Base-by-base conservation (phyloP, 2,113 vertebrate species). In the Ochotona curzoniae region DNA sequence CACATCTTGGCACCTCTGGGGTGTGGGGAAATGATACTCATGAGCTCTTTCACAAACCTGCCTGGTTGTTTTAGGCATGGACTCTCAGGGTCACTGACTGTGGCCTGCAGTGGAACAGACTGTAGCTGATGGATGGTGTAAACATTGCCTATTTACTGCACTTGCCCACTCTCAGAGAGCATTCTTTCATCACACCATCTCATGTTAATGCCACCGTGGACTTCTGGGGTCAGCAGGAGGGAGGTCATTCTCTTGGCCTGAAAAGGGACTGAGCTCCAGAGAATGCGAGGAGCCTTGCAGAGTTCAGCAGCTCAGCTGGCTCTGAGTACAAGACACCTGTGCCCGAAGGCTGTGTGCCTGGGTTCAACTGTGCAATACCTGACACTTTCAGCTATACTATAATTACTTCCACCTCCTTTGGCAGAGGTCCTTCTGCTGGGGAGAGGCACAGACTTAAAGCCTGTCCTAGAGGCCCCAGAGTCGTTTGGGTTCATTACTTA, bases 341-440 rank as follows among this genome's bases (percentile, higher is more conserved):
- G 66, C 18, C 3, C 18, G 23, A 5, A 49, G 60, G 61, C 12
- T 75, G 15, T 17, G 44, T 26, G 76, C 70, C 90, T 47, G 92
- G n/a, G 32, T 66, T 44, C 71, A 83, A 57, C 2, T 3, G 28
- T 57, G 69, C 71, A 32, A 26, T 76, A 60, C 83, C 71, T n/a
- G 83, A 76, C 28, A n/a, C 87, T 67, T 28, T 13, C 38, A 54
- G 35, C 17, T 51, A 49, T 49, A 54, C 78, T 49, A 67, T 84
- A 83, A 91, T 81, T 73, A 57, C 30, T 95, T 67, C 35, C 14
- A 57, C 49, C 84, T 96, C 57, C 69, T 93, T 63, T 82, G 63
- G 63, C 69, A 70, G 47, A 91, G 49, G 57, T 57, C 76, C 74
- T 63, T 84, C 71, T 35, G 61, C 15, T 1, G 71, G 76, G 44